Evolutionary conservation across 2,888 invertebrate species (phyloP), one percentile per base, ranked within the genome.

Genomic region (Harpalus rubripes): DNA sequence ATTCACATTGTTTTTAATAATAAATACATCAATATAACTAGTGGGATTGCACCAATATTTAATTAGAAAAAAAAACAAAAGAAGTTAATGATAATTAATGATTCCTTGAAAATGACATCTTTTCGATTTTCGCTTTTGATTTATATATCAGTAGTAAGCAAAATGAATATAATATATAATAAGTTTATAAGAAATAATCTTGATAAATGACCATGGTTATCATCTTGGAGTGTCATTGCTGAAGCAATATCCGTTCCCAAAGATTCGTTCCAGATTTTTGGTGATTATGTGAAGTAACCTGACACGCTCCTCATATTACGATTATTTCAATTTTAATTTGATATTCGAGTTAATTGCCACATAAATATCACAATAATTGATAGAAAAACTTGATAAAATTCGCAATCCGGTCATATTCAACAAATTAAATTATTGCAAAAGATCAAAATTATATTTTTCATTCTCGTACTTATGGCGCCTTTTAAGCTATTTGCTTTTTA

Each of bases 161-260:
- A 56, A 52, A 76, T 76, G 41, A 76, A 76, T 76, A 22, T 52
- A 76, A 76, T 76, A 76, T 76, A 22, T 76, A 76, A 76, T 76
- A 76, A 44, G 22, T 76, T 76, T 76, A 44, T 22, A 76, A 52
- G 41, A 15, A 76, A 76, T 68, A 76, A 76, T 76, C 76, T 76
- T 76, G 76, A 76, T 76, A 76, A 76, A 76, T 76, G 76, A 52
- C 5, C 72, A 16, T 72, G 41, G n/a, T 39, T 41, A 39, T 16
- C 76, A 76, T 76, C 76, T 7, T 44, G 76, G 41, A 44, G 76
- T 76, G 52, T 56, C 76, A 56, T 52, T 76, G 56, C 44, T 52
- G 56, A 76, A 26, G 76, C 76, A 76, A 76, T n/a, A 76, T 76
- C 76, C 76, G 76, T 76, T 76, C 76, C 56, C 8, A 56, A 76